Percentiles rank a stretch among this genome's conserved stretches.
Evolutionary conservation across 2,888 invertebrate genomes (phyloP).

Genomic region (Pseudococcus jackbeardsleyi): DNA sequence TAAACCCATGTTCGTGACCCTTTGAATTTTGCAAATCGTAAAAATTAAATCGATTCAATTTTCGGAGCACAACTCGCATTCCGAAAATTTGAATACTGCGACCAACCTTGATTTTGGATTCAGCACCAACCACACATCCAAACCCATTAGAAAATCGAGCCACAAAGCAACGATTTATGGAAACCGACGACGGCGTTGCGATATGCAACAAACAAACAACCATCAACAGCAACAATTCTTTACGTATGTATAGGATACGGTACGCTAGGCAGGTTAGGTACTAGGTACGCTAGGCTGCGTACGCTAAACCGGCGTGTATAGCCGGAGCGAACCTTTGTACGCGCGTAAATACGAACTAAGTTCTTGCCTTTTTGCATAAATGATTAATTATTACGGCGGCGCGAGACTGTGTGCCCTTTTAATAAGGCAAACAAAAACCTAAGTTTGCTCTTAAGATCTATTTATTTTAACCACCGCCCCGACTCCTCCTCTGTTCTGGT

Average conservation of each 20-base stretch:
- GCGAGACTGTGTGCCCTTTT: constrained; percentile 17
- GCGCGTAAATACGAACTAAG: neutral
- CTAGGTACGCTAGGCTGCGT: neutral
- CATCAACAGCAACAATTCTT: constrained; percentile 6
- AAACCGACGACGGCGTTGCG: neutral
- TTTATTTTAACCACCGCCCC: neutral
- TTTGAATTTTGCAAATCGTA: no score
- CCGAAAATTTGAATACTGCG: no score
- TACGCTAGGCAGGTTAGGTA: neutral
- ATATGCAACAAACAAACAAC: neutral
- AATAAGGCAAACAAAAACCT: constrained; percentile 12
- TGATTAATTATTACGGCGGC: constrained; percentile 17
- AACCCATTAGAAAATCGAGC: neutral
- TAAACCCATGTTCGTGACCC: no score
- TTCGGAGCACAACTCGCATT: no score
- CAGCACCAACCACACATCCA: no score
- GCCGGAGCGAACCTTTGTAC: neutral
- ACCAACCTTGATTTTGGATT: no score
- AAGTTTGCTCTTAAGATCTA: constrained; percentile 22
- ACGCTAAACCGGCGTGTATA: neutral
- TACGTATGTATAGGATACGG: neutral
- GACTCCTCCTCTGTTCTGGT: neutral
- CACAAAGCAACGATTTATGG: neutral
- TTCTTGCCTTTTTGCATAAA: constrained; percentile 17
- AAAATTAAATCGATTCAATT: no score